Evolutionary conservation across 2,888 invertebrate species (phyloP), one percentile per base, ranked within the genome.

Genomic region (Agelastica alni): DNA sequence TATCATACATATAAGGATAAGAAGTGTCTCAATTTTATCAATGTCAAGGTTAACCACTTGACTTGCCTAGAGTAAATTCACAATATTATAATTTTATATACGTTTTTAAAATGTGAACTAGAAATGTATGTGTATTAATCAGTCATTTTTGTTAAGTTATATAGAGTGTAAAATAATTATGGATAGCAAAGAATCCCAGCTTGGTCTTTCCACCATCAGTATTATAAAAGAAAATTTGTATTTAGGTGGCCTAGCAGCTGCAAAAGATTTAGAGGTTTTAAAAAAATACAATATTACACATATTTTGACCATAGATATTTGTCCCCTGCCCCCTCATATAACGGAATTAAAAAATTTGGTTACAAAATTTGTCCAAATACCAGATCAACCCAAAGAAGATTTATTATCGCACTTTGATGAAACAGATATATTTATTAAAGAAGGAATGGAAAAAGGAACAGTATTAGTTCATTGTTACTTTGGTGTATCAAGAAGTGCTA

Each of bases 401-500:
- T 78, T 96, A 30, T 79, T 96, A 34, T 86, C 84, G 60, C 84
- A 89, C 68, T 61, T 67, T 36, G 88, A 89, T 59, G 85, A 88
- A 39, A 86, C 91, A 46, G 85, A 86, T 69, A 78, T 83, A 3
- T 96, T 92, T 69, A 93, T 96, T 54, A 82, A 83, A 60, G 89
- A 89, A 1, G 79, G 85, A 14, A 30, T 63, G 12, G 49, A 52
- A 2, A 81, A 81, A 26, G 88, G 89, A 32, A 85, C 80, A 52
- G 84, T 94, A 4, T 79, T 96, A n/a, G 92, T 95, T 1, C 96
- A 96, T 72, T 96, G 96, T 76, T 92, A 92, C 73, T 94, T 88
- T 68, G 96, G 96, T 9, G 88, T 94, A 2, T 96, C 95, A 0
- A 83, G 96, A 46, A 95, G 95, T 73, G 91, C 93, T 0, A 88